Evolutionary conservation across 2,797 vertebrate species (phyloP).

Genomic region (Huso huso): DNA sequence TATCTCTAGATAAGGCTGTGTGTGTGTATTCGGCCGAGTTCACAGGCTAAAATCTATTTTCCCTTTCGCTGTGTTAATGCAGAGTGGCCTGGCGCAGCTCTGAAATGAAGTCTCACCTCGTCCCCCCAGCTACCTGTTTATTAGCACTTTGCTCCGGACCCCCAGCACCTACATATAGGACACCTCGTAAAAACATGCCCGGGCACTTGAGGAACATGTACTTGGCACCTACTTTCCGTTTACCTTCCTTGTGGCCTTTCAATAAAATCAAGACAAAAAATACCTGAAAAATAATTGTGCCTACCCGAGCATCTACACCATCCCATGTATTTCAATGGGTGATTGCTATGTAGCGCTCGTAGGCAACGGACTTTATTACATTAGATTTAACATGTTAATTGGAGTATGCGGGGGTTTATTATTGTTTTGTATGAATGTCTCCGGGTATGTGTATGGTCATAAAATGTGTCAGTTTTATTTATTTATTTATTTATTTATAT

Average conservation of each 20-base stretch:
- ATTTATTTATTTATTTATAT: constrained; percentile 39
- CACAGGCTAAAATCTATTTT: constrained; percentile 25
- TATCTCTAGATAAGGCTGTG: constrained; percentile 30
- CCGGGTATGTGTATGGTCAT: constrained; percentile 44
- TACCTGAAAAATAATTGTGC: constrained; percentile 86
- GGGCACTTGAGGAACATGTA: constrained; percentile 58
- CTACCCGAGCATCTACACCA: constrained; percentile 65
- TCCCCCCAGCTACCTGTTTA: constrained; percentile 79
- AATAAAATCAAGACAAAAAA: constrained; percentile 98
- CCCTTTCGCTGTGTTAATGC: constrained; percentile 39
- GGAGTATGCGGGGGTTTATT: constrained; percentile 33
- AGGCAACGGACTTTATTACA: constrained; percentile 43
- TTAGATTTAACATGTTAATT: constrained; percentile 38
- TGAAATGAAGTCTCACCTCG: constrained; percentile 69
- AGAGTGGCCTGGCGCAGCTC: constrained; percentile 64
- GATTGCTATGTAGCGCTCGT: constrained; percentile 47
- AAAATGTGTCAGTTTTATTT: constrained; percentile 31
- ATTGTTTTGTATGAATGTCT: constrained; percentile 31
- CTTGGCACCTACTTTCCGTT: constrained; percentile 48
- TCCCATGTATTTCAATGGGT: constrained; percentile 62
- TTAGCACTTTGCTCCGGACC: constrained; percentile 74
- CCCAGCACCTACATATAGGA: constrained; percentile 74
- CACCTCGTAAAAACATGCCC: constrained; percentile 88
- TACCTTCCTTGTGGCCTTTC: constrained; percentile 55
- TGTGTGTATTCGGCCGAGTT: constrained; percentile 31